Evolutionary conservation across 2,888 invertebrate genomes (phyloP), one percentile per base, ranked within the genome.

Genomic region (Ormyrus rosae): DNA sequence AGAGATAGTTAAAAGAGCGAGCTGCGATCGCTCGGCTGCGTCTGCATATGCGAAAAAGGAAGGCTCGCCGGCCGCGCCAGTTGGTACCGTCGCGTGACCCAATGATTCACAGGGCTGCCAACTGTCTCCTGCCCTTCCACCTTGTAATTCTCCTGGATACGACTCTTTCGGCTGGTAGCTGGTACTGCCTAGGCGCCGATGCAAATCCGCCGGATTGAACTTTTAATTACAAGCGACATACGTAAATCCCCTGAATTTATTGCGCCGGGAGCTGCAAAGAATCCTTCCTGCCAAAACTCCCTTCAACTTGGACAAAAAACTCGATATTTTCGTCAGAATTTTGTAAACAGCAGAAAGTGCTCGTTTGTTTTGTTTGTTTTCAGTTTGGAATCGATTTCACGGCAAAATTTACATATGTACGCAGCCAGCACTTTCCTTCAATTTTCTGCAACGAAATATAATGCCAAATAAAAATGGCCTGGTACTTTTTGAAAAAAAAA

Each of bases 1-100:
- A 75, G 11, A 67, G 80, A 75, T 80, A 75, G 75, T 71, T 80
- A 71, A 75, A 80, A 71, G 75, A 61, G 46, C 34, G 10, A 50
- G n/a, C 50, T 48, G 48, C 7, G 48, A 10, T 46, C 46, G 50
- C 50, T 56, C 51, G 34, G 64, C 55, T n/a, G 58, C 11, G 34
- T 51, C 7, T n/a, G n/a, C 55, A 56, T 55, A 50, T 45, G 5
- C 51, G 34, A 34, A 34, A 34, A 34, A 34, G 34, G 34, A 34
- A 34, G 34, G 34, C 63, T 50, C 58, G 34, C n/a, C 34, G 53
- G n/a, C 50, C 48, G 87, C 86, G 88, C 87, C 84, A 84, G 83
- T 86, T 85, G 87, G 88, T 88, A 87, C 87, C 86, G 84, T 90
- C 87, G 90, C 90, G 89, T 90, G 90, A 89, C 89, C 87, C 86